Conservation (phyloP, 1,140 invertebrate genomes). For the Ridgeia piscesae region DNA sequence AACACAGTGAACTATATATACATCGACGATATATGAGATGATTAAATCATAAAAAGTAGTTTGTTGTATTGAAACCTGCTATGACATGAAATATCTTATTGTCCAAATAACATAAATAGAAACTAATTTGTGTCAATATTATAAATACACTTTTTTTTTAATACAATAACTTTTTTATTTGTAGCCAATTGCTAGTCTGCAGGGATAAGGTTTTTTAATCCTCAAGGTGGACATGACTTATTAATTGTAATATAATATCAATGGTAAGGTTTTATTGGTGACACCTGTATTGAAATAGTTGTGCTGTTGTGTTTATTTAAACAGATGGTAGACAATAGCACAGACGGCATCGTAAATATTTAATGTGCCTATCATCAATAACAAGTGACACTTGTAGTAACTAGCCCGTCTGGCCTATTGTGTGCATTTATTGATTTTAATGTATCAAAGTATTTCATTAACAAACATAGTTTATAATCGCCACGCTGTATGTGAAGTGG, state of each 20-base stretch:
- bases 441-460: neutral
- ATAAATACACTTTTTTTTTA: neutral
- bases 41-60: neutral
- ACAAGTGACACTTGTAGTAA: neutral
- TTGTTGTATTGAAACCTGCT: neutral
- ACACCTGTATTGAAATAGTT: too few relatives aligned
- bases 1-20: neutral
- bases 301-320: neutral
- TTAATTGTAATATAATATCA: neutral
- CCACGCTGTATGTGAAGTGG: too few relatives aligned
- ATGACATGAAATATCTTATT: neutral
- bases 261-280: neutral
- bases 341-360: neutral
- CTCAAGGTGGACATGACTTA: neutral
- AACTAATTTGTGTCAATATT: neutral
- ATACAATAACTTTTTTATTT: neutral
- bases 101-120: neutral
- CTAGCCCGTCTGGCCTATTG: neutral
- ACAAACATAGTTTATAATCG: neutral
- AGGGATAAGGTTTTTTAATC: neutral
- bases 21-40: neutral
- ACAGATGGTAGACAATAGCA: neutral
- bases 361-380: neutral
- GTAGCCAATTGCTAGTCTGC: neutral
- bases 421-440: neutral